Base-by-base conservation (phyloP, 2,797 vertebrate species). In the Pogonophryne albipinna region DNA sequence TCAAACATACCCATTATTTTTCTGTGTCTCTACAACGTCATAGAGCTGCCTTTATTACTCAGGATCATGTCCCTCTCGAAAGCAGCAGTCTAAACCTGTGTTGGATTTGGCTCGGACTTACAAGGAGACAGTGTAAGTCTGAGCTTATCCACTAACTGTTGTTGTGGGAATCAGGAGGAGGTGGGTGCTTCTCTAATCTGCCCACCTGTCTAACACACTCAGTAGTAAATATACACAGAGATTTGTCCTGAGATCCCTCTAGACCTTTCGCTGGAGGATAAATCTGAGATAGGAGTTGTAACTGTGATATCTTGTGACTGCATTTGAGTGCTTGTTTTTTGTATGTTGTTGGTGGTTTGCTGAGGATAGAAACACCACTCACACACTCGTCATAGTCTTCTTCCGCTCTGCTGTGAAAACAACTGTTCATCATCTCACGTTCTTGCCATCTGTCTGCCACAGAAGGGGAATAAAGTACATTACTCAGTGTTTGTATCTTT, bases 71-170 rank as follows among this genome's bases (percentile, higher is more conserved):
- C 73, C 44, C 51, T 58, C 62, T 84, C 68, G 71, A 68, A 75
- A 83, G 80, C 10, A 3, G n/a, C 67, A 55, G 74, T 56, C 68
- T 82, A 79, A 88, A 80, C 73, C 78, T 42, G 62, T 59, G 72
- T 78, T 88, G 87, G 89, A 87, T 93, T 87, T 85, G 71, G 55
- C 77, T 90, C 66, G 74, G 86, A 69, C n/a, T 79, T 83, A 80
- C 71, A 70, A 66, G 76, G 67, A 83, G 78, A 88, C 76, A 41
- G 60, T 41, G 58, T 86, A 77, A 91, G 74, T 80, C 73, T 51
- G 79, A 85, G 88, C 83, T 93, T 86, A 92, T 91, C 87, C 71
- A 44, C 52, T 23, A 87, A 82, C 85, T 84, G 79, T 86, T 88
- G 71, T 81, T 80, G 65, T 69, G 45, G 38, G 65, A 73, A 86